Base-by-base conservation (phyloP, 1,140 invertebrate genomes). In the Drosophila sturtevanti region DNA sequence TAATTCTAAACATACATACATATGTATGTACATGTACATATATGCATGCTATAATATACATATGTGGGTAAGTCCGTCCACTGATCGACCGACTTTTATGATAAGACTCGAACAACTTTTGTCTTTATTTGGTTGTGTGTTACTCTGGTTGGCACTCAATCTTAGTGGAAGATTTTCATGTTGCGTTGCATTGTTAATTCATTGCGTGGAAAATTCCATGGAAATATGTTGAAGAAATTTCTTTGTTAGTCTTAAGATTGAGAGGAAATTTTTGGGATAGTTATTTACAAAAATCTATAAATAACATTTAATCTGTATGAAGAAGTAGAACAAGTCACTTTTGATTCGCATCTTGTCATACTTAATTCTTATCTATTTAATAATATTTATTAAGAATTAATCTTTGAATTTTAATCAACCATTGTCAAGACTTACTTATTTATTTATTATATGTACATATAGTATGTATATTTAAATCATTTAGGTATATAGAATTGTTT, bases 201-300 rank as follows among this genome's bases (percentile, higher is more conserved):
- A 14, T 58, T 81, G 68, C 44, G 66, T 84, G 81, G 81, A 85
- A 85, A 85, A 68, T 85, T 85, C 81, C 81, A 85, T 48, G 35
- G 27, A 37, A 24, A 22, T 51, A 22, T n/a, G 14, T 41, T 16
- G n/a, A 41, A 0, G 7, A 44, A 44, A 9, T 48, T 48, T 3
- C 16, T 18, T 7, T 48, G 7, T 48, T 21, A 48, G 16, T 21
- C 21, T 48, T 48, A 1, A 48, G 41, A 48, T 48, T 41, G 4
- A 21, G 41, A 18, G 24, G 1, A 1, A 31, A 21, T 41, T 14
- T 16, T n/a, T 1, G 4, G 14, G 9, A 7, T 2, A 9, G 38
- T 44, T 21, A 48, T 48, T 48, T 41, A 41, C n/a, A 1, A 18
- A 44, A 48, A 21, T 48, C 41, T 48, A 48, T 48, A 4, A 48